Evolutionary conservation across 2,113 vertebrate species (phyloP).

Genomic region (Origma solitaria): DNA sequence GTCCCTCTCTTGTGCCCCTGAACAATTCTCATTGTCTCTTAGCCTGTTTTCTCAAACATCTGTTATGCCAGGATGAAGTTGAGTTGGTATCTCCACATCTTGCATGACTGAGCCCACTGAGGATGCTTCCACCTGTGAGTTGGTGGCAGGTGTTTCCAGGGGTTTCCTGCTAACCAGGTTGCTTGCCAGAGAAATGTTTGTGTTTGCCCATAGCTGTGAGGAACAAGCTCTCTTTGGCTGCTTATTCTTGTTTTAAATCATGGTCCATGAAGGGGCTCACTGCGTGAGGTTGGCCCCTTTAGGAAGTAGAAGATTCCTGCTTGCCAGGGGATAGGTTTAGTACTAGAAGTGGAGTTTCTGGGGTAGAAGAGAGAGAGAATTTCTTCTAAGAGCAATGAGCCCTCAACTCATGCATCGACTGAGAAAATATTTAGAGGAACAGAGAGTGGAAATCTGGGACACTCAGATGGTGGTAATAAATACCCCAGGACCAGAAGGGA

Average conservation of each 20-base stretch:
- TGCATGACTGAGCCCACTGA: neutral
- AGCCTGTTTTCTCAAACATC: neutral
- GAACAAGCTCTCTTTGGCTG: neutral
- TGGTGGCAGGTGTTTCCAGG: neutral
- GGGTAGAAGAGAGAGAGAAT: neutral
- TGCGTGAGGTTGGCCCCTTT: neutral
- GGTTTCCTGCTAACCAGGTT: neutral
- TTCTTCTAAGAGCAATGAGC: neutral
- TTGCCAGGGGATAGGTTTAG: neutral
- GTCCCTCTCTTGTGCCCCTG: neutral
- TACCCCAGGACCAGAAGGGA: accelerated
- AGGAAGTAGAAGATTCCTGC: neutral
- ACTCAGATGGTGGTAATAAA: neutral
- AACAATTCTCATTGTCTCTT: neutral
- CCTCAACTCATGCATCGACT: neutral
- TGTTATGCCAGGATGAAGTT: neutral
- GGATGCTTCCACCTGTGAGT: neutral
- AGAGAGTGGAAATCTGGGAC: neutral
- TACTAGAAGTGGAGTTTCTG: neutral
- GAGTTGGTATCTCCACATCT: neutral
- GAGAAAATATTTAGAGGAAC: neutral
- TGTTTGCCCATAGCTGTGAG: neutral
- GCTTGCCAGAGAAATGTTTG: neutral
- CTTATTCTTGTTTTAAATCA: neutral
- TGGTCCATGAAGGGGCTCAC: neutral